Evolutionary conservation across 2,888 invertebrate genomes (phyloP).

Genomic region (Tricholauxania praeusta): DNA sequence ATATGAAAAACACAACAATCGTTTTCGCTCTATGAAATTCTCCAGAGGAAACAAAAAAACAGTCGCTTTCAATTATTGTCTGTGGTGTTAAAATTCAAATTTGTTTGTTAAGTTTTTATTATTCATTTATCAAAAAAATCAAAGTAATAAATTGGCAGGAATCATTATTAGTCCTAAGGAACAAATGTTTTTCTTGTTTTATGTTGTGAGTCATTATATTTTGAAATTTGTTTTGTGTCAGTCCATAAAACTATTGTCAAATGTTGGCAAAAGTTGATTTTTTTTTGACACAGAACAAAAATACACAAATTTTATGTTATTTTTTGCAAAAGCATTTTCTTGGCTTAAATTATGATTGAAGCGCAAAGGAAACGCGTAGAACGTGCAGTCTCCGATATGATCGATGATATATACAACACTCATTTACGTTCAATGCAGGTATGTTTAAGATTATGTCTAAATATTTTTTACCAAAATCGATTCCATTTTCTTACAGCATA

Average conservation of each 20-base stretch:
- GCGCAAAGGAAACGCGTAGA: conserved; percentile 58
- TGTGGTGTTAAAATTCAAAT: conserved; percentile 10
- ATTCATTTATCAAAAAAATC: no score
- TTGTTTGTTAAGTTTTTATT: conserved; percentile 1
- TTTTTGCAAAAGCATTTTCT: not conserved
- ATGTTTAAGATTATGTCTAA: conserved; percentile 23
- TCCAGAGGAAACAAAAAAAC: conserved; percentile 1
- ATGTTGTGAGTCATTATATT: not conserved
- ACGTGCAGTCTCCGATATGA: conserved; percentile 57
- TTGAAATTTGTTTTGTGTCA: not conserved
- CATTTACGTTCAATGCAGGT: conserved; percentile 61
- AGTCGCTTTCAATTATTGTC: not conserved
- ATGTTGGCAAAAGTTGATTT: not conserved
- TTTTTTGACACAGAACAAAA: not conserved
- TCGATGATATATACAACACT: conserved; percentile 58
- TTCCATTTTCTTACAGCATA: conserved; percentile 44
- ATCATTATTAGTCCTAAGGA: conserved; percentile 27
- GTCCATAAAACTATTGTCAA: conserved; percentile 1
- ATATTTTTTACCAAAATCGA: not conserved
- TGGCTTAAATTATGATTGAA: conserved; percentile 52
- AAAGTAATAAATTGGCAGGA: not conserved
- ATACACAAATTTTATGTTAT: not conserved
- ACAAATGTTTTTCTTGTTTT: conserved; percentile 38
- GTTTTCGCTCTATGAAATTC: no score
- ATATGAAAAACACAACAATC: not conserved